Percentiles rank a stretch among this genome's conserved stretches.
These are phyloP conservation scores for Drosophila nebulosa DNA, from an alignment of 1,140 invertebrate species.

Conservation along the genomic window DNA sequence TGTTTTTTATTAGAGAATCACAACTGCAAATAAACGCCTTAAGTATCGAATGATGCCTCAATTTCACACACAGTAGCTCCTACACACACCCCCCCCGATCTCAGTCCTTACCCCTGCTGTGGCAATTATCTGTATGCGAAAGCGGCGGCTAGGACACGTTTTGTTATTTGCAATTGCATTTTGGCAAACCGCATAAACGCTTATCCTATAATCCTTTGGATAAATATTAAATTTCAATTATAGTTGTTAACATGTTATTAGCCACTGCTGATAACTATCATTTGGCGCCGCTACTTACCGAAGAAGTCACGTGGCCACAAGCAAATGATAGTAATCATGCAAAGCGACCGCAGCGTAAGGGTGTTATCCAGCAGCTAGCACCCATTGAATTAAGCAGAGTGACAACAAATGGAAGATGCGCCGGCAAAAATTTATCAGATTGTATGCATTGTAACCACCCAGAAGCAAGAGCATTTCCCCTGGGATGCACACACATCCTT, in stretches of 20 bases:
- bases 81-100: not conserved
- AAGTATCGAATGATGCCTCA: slow-evolving; percentile 20
- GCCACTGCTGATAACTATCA: slow-evolving; percentile 32
- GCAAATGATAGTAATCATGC: slow-evolving; percentile 59
- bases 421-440: slow-evolving; percentile 70
- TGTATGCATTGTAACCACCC: slow-evolving; percentile 46
- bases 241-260: slow-evolving; percentile 75
- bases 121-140: not conserved
- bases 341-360: slow-evolving; percentile 63
- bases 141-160: slow-evolving; percentile 38
- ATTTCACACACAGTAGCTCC: slow-evolving; percentile 38
- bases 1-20: slow-evolving; percentile 65
- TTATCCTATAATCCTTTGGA: slow-evolving; percentile 77
- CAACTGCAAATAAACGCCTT: slow-evolving; percentile 53
- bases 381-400: slow-evolving; percentile 15
- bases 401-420: slow-evolving; percentile 47
- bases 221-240: slow-evolving; percentile 81
- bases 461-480: slow-evolving; percentile 20
- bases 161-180: slow-evolving; percentile 43
- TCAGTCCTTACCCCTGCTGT: not conserved
- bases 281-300: slow-evolving; percentile 23
- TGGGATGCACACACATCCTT: slow-evolving; percentile 27
- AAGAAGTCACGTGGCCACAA: slow-evolving; percentile 64
- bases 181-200: slow-evolving; percentile 65
- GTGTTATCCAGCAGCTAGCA: slow-evolving; percentile 10